Evolutionary conservation across 2,113 vertebrate species (phyloP).

Genomic region (Meriones unguiculatus): DNA sequence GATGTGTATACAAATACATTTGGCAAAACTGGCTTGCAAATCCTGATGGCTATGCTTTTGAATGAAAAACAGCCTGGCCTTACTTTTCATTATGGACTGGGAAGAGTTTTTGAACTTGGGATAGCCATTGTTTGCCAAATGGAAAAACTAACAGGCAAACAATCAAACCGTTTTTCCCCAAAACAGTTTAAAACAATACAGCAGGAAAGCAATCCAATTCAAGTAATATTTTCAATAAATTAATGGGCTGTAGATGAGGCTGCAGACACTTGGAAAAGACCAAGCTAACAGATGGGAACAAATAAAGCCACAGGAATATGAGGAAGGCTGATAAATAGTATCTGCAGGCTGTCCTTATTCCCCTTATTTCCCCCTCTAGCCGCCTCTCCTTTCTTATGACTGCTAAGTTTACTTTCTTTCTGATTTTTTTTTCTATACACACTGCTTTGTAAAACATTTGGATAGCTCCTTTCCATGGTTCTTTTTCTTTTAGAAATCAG

Average conservation of each 20-base stretch:
- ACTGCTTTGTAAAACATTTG: neutral
- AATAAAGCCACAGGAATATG: conserved; percentile 61
- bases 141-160: conserved; percentile 37
- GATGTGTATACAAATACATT: neutral
- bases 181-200: conserved; percentile 36
- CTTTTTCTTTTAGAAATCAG: neutral
- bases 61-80: neutral
- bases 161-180: neutral
- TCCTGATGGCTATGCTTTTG: neutral
- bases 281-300: conserved; percentile 74
- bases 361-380: conserved; percentile 55
- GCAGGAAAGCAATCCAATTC: conserved; percentile 36
- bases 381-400: neutral
- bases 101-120: conserved; percentile 1
- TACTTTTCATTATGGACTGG: neutral
- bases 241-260: conserved; percentile 54
- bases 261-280: conserved; percentile 72
- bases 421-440: neutral
- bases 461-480: neutral
- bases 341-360: conserved; percentile 49
- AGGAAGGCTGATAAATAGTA: conserved; percentile 40
- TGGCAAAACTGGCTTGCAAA: neutral
- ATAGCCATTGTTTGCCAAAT: neutral
- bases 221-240: conserved; percentile 70
- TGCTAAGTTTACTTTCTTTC: neutral